Conservation (phyloP, 2,113 vertebrate genomes). For the Mastomys natalensis region DNA sequence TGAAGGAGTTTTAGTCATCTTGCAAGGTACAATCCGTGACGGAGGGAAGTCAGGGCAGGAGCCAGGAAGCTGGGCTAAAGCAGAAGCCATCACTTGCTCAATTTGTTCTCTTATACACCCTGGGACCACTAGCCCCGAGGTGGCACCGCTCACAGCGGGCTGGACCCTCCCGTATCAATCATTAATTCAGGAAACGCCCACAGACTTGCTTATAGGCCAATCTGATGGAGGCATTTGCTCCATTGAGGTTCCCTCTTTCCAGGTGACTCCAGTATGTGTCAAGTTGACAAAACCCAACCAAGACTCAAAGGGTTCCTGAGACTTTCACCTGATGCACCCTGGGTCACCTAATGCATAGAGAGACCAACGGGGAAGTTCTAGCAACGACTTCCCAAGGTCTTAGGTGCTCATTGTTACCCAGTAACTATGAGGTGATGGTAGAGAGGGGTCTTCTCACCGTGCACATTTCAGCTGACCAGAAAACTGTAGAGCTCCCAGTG, state of each 20-base stretch:
- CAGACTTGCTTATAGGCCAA: neutral
- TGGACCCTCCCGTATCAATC: neutral
- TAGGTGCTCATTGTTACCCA: neutral
- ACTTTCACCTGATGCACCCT: neutral
- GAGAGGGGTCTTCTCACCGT: too few species aligned
- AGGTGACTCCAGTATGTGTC: neutral
- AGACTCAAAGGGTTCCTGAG: neutral
- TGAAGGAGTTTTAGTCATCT: neutral
- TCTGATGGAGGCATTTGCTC: neutral
- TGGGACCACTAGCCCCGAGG: neutral
- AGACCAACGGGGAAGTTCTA: neutral
- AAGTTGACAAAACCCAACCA: neutral
- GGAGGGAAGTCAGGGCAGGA: neutral
- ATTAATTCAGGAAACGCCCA: neutral
- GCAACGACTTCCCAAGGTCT: neutral
- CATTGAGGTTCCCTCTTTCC: neutral
- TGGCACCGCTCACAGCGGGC: neutral
- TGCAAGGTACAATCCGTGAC: neutral
- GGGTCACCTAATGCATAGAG: neutral
- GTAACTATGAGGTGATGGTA: rapidly evolving
- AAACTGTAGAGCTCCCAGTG: neutral
- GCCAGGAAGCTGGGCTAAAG: neutral
- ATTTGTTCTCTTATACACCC: neutral
- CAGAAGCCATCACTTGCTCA: neutral
- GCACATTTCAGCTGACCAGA: rapidly evolving